These are phyloP conservation scores for Leucophenga maculata DNA, from an alignment of 2,888 invertebrate genomes.

Conservation along the genomic window DNA sequence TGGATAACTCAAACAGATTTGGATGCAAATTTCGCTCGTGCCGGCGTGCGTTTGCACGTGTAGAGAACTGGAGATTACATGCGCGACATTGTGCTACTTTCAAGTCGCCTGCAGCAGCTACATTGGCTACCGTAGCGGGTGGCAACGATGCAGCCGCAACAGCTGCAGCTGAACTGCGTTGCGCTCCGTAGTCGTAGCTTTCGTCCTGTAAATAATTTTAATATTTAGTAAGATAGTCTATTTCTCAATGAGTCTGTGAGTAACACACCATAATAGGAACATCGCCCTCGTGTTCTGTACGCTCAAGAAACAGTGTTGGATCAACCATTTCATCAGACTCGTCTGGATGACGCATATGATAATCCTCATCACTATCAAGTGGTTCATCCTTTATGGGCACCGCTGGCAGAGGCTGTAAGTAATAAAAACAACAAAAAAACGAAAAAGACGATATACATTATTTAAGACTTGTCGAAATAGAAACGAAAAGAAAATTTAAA, in stretches of 20 bases:
- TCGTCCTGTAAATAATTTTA: slow-evolving; percentile 41
- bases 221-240: not conserved
- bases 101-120: slow-evolving; percentile 57
- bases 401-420: slow-evolving; percentile 66
- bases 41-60: slow-evolving; percentile 71
- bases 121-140: slow-evolving; percentile 55
- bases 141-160: slow-evolving; percentile 53
- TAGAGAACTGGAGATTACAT: slow-evolving; percentile 71
- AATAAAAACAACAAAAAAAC: not conserved
- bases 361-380: slow-evolving; percentile 67
- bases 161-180: slow-evolving; percentile 54
- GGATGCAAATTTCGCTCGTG: slow-evolving; percentile 72
- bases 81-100: slow-evolving; percentile 71
- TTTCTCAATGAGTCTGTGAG: not conserved
- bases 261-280: slow-evolving; percentile 59
- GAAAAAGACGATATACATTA: slow-evolving; percentile 22
- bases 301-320: slow-evolving; percentile 71
- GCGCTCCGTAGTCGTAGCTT: slow-evolving; percentile 56
- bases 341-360: slow-evolving; percentile 62
- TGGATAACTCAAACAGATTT: slow-evolving; percentile 63
- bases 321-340: slow-evolving; percentile 71
- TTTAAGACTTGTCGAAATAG: not conserved
- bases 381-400: slow-evolving; percentile 70
- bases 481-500: not conserved
- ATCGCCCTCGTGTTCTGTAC: slow-evolving; percentile 68